phyloP scores from a whole-genome alignment of 2,113 vertebrate species.

The Leucosticte australis region DNA sequence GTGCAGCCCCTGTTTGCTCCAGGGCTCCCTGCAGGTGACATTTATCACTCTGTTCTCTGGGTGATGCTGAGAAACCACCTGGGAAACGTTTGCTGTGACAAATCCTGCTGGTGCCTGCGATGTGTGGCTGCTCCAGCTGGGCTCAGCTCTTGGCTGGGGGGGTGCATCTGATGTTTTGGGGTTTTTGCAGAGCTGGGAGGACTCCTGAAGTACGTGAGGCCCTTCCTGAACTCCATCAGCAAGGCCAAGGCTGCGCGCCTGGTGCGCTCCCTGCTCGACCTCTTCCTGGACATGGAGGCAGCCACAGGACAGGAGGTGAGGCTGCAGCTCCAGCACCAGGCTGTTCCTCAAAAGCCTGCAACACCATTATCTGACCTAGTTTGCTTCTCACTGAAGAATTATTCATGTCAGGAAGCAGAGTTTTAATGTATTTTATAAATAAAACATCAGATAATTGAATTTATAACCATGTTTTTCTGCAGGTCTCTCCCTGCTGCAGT shows the following conservation, averaged over 20 bases:
- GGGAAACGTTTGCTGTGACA: background rate
- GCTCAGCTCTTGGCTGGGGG: background rate
- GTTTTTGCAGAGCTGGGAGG: constrained; percentile 88
- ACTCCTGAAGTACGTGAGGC: constrained; percentile 95
- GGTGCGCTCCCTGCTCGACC: constrained; percentile 93
- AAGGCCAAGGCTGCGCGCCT: constrained; percentile 93
- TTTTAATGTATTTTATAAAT: background rate
- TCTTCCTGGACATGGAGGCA: constrained; percentile 98
- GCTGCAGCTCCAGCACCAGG: background rate
- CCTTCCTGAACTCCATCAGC: constrained; percentile 96
- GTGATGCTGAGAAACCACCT: background rate
- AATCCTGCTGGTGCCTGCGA: rapidly evolving
- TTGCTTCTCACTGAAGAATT: background rate
- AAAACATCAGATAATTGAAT: constrained; percentile 43
- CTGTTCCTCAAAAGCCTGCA: background rate
- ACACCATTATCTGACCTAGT: background rate
- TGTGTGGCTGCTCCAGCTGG: background rate
- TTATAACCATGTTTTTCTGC: background rate
- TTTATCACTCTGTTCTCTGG: background rate
- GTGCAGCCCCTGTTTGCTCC: background rate
- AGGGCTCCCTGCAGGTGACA: background rate
- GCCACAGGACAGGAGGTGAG: constrained; percentile 97
- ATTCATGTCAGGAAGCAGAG: background rate
- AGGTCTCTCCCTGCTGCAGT: constrained; percentile 40
- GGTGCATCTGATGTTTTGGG: background rate